Evolutionary conservation across 2,797 vertebrate genomes (phyloP), one percentile per base, ranked within the genome.

Genomic region (Melanotaenia maccullochi): DNA sequence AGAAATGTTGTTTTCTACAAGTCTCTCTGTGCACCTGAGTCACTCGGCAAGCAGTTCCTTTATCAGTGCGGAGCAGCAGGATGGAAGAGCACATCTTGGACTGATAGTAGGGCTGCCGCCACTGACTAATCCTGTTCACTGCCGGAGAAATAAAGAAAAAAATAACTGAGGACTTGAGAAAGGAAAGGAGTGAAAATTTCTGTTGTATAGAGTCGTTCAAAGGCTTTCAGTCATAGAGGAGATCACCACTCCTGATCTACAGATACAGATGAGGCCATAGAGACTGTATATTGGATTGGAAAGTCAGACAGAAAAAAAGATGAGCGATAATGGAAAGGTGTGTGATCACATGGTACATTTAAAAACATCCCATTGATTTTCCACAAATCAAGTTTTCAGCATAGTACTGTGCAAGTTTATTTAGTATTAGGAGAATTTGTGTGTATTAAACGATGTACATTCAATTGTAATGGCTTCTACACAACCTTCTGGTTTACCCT

Each of bases 61-160:
- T 93, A 94, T 94, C 92, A 90, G 90, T 75, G 81, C 71, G 35
- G 72, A 89, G 92, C 93, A 94, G 93, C 92, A 91, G 91, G 89
- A 90, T 86, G 89, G 88, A 92, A 88, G 90, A 92, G 90, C 87
- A 92, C 89, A 90, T 92, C 91, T 91, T 76, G 67, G 82, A 83
- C 89, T 82, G 93, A 94, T 93, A 93, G 91, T 76, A 79, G 63
- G 74, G 75, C 83, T 88, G 85, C 90, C 42, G 82, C 89, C 89
- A 80, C 86, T 82, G 78, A 90, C 91, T 93, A 92, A 94, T 92
- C 92, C 93, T 61, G 80, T 86, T 87, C 87, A 78, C 87, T 83
- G 86, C 79, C 12, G 36, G 72, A 83, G 78, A 92, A 86, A 89
- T 85, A 87, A 86, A 89, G 62, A 91, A 91, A 89, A 85, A 90